A percentile compares a stretch with the other conserved stretches of the same genome.
phyloP scores from a whole-genome alignment of 2,113 vertebrate genomes.

The Aleadryas rufinucha region DNA sequence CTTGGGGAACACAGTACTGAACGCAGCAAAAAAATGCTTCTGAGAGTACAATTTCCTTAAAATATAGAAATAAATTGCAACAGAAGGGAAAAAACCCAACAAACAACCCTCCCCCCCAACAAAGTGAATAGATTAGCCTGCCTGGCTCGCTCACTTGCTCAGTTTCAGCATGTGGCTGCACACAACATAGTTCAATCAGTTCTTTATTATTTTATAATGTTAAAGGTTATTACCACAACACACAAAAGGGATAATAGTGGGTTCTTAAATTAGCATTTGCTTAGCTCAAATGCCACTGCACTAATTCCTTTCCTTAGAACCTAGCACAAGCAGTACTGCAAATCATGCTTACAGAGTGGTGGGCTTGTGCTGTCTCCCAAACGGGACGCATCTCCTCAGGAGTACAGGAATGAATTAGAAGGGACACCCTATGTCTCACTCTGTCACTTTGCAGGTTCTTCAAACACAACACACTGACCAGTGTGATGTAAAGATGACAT shows the following conservation, averaged over 20 bases:
- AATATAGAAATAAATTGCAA: neutral
- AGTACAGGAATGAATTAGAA: neutral
- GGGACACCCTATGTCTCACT: neutral
- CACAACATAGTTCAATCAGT: neutral
- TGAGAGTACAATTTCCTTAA: neutral
- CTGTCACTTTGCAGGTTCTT: neutral
- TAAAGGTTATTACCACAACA: conserved; percentile 18
- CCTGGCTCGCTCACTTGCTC: neutral
- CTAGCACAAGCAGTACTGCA: neutral
- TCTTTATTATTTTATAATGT: conserved; percentile 9
- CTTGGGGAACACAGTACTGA: neutral
- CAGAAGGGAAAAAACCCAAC: neutral
- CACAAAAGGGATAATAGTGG: neutral
- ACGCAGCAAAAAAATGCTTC: neutral
- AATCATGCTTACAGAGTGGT: neutral
- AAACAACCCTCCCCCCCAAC: neutral
- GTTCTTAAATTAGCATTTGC: conserved; percentile 8
- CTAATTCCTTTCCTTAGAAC: neutral
- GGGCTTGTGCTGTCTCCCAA: neutral
- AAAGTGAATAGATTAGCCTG: neutral
- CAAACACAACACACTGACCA: neutral
- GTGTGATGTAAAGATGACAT: neutral
- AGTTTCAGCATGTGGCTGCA: neutral
- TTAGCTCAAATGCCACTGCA: neutral
- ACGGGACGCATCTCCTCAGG: neutral